Percentiles rank a stretch among this genome's conserved stretches.
These are phyloP conservation scores for Grapholita molesta DNA, from an alignment of 1,140 invertebrate genomes.

Conservation along the genomic window DNA sequence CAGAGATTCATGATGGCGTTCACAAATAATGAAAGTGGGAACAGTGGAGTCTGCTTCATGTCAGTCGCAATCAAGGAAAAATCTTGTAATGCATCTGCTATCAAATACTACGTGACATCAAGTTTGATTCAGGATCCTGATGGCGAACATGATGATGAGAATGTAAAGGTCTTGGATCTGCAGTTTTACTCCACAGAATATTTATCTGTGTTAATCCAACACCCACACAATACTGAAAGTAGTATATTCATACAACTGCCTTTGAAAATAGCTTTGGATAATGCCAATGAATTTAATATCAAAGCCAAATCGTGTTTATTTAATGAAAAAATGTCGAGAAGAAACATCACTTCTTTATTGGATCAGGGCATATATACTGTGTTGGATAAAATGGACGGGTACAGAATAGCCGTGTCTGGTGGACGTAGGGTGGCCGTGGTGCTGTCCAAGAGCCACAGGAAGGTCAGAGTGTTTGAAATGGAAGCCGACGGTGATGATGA, in stretches of 20 bases:
- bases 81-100: slow-evolving; percentile 40
- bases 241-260: slow-evolving; percentile 84
- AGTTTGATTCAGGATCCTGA: slow-evolving; percentile 50
- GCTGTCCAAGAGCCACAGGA: slow-evolving; percentile 87
- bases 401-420: slow-evolving; percentile 90
- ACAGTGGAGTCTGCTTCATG: slow-evolving; percentile 67
- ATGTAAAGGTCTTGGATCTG: slow-evolving; percentile 80
- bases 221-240: slow-evolving; percentile 73
- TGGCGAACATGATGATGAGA: slow-evolving; percentile 48
- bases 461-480: slow-evolving; percentile 93
- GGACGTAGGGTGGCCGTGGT: slow-evolving; percentile 92
- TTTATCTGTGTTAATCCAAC: slow-evolving; percentile 86
- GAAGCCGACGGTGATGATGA: slow-evolving; percentile 95
- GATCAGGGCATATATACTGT: slow-evolving; percentile 77
- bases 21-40: slow-evolving; percentile 39
- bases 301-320: slow-evolving; percentile 75
- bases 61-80: slow-evolving; percentile 60
- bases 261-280: slow-evolving; percentile 70
- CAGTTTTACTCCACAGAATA: slow-evolving; percentile 91
- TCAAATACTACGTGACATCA: slow-evolving; percentile 57
- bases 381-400: slow-evolving; percentile 87
- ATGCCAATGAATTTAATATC: slow-evolving; percentile 68
- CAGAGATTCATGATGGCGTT: slow-evolving; percentile 66
- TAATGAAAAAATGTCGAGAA: slow-evolving; percentile 68
- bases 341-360: slow-evolving; percentile 73